Base-by-base conservation (phyloP, 2,888 invertebrate genomes). In the Sminthurides aquaticus region DNA sequence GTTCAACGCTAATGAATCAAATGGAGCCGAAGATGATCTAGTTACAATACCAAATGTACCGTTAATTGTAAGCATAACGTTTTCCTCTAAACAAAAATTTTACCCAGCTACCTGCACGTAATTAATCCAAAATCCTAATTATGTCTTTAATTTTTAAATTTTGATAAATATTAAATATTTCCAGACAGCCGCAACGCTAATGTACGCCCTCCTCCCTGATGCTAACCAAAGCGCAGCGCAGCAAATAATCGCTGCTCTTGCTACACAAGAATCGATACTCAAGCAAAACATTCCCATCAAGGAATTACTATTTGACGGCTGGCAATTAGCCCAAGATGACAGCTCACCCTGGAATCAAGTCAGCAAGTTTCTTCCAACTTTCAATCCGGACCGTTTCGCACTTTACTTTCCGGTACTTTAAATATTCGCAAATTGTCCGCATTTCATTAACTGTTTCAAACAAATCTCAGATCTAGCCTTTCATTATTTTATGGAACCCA, bases 21-120 rank as follows among this genome's bases (percentile, higher is more conserved):
- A 18, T 1, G 49, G 26, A 1, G n/a, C 43, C 1, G 67, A 69
- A 52, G 28, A 54, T 5, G 67, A 67, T 29, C 11, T 56, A 2
- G 55, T 64, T 28, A 65, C 62, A 22, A 49, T 69, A 22, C 56
- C 62, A 18, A 69, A 69, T 29, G 22, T 69, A 26, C 61, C 69
- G n/a, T 66, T 64, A 11, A 55, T 67, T 8, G 69, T 69, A 60
- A 59, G 69, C 49, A 55, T 43, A 18, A 54, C 3, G n/a, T n/a
- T n/a, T n/a, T n/a, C n/a, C n/a, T n/a, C n/a, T n/a, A n/a, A n/a
- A n/a, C n/a, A n/a, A n/a, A n/a, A n/a, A n/a, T n/a, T n/a, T n/a
- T n/a, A n/a, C n/a, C n/a, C n/a, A n/a, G n/a, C n/a, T n/a, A n/a
- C n/a, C n/a, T n/a, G n/a, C n/a, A n/a, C n/a, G n/a, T n/a, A n/a